These are phyloP conservation scores for Regulus satrapa DNA, from an alignment of 2,113 vertebrate species.

Conservation along the genomic window DNA sequence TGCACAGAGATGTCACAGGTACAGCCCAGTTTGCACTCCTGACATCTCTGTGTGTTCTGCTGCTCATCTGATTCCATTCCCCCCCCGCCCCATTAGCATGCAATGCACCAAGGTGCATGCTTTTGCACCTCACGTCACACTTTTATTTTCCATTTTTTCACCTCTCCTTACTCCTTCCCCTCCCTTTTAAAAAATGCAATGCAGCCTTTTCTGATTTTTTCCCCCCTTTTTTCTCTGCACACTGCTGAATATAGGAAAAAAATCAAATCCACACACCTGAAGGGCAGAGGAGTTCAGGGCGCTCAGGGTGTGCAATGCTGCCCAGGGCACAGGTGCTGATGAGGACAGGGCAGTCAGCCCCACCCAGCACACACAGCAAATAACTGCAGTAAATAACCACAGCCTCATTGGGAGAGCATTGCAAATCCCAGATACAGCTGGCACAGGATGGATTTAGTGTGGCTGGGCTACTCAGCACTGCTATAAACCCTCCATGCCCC, in stretches of 20 bases:
- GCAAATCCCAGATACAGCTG: not conserved
- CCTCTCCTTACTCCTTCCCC: not conserved
- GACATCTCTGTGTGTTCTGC: accelerated
- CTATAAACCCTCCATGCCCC: not conserved
- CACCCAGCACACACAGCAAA: not conserved
- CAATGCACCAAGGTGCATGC: not conserved
- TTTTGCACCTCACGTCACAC: not conserved
- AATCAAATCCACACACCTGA: not conserved
- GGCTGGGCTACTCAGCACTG: not conserved
- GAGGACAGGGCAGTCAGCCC: not conserved
- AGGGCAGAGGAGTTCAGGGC: not conserved
- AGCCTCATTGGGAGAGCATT: not conserved
- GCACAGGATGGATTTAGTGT: not conserved
- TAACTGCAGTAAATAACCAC: not conserved
- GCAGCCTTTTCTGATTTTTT: not conserved
- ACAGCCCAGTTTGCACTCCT: not conserved
- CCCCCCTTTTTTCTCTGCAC: not conserved
- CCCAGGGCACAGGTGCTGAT: not conserved
- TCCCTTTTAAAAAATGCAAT: not conserved
- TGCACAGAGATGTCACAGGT: not conserved
- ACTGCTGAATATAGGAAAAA: not conserved
- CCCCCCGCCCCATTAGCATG: accelerated
- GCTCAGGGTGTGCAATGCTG: not conserved
- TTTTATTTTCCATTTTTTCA: not conserved
- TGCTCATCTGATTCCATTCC: not conserved